Conservation (phyloP, 2,113 vertebrate species). For the Hymenochirus boettgeri region DNA sequence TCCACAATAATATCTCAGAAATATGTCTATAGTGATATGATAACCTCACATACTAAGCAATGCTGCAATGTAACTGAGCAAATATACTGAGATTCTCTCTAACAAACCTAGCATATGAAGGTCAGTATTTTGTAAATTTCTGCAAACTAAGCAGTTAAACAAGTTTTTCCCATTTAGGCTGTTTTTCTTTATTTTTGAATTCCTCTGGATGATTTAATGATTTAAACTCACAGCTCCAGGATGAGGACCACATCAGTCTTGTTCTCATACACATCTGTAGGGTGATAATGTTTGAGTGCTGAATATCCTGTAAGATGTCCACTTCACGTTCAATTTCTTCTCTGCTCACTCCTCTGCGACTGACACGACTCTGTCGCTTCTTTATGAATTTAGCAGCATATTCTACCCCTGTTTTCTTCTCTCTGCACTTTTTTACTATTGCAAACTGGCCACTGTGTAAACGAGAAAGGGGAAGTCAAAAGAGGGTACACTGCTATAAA, state of each 20-base stretch:
- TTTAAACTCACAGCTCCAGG: conserved; percentile 89
- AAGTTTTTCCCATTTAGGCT: too few relatives aligned
- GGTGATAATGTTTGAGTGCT: conserved; percentile 81
- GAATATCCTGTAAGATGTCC: conserved; percentile 81
- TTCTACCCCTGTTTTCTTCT: conserved; percentile 72
- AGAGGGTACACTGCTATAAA: too few relatives aligned
- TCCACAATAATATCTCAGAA: too few relatives aligned
- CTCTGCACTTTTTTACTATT: conserved; percentile 83
- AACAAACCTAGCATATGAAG: too few relatives aligned
- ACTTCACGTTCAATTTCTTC: conserved; percentile 93
- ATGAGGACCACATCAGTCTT: conserved; percentile 91
- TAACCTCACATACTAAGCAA: too few relatives aligned
- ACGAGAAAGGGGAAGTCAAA: conserved; percentile 28
- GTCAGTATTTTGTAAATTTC: too few relatives aligned
- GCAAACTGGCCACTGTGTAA: conserved; percentile 88
- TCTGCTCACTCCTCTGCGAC: conserved; percentile 79
- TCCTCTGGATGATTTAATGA: background rate
- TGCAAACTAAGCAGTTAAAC: too few relatives aligned
- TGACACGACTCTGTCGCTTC: conserved; percentile 81
- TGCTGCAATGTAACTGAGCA: too few relatives aligned
- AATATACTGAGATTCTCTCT: too few relatives aligned
- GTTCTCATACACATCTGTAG: conserved; percentile 93
- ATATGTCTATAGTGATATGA: too few relatives aligned
- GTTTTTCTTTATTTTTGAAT: too few relatives aligned
- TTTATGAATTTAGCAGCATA: conserved; percentile 95